Conservation (phyloP, 2,797 vertebrate genomes). For the Sparus aurata region DNA sequence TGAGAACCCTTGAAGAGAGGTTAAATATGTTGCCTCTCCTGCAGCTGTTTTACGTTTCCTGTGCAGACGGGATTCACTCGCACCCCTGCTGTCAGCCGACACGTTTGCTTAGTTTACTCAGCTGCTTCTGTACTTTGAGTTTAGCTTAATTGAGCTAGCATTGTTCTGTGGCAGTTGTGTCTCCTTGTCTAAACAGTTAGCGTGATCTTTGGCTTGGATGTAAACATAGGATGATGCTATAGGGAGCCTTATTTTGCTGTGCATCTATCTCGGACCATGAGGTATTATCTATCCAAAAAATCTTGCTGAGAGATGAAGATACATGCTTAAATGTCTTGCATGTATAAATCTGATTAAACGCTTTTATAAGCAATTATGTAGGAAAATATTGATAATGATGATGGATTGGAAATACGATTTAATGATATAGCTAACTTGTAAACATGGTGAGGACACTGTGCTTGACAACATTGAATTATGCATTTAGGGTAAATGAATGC, state of each 20-base stretch:
- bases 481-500: conserved; percentile 48
- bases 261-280: background rate
- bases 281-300: conserved; percentile 11
- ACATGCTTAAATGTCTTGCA: background rate
- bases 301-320: background rate
- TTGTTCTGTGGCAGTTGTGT: background rate
- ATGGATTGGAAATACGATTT: background rate
- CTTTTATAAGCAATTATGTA: background rate
- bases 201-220: background rate
- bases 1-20: conserved; percentile 19
- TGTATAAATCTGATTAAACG: conserved; percentile 9
- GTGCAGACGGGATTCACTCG: background rate
- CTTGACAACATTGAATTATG: conserved; percentile 43
- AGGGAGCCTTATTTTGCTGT: background rate
- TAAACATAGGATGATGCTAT: conserved; percentile 4
- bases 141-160: background rate
- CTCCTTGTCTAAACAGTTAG: conserved; percentile 9
- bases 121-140: conserved; percentile 1
- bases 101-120: conserved; percentile 10
- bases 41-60: background rate
- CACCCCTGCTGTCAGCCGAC: background rate
- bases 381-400: background rate
- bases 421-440: conserved; percentile 15
- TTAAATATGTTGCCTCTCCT: conserved; percentile 30
- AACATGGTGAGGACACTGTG: background rate